phyloP scores from a whole-genome alignment of 2,888 invertebrate genomes.

The Leucoma salicis region DNA sequence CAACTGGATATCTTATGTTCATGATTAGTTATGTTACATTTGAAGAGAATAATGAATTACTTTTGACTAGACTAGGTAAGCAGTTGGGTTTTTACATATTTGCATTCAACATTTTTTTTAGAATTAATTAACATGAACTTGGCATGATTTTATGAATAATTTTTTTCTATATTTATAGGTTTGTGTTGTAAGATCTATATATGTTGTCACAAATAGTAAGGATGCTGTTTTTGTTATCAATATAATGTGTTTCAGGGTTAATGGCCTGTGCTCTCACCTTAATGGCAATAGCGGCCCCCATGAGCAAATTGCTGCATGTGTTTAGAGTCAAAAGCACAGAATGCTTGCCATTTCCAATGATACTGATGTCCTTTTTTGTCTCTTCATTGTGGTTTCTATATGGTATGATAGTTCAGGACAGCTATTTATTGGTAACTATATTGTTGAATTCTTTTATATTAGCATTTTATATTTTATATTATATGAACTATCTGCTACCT shows the following conservation, averaged over 20 bases:
- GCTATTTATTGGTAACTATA: constrained; percentile 87
- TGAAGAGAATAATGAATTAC: constrained; percentile 75
- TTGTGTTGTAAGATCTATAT: no score
- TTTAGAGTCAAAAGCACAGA: constrained; percentile 90
- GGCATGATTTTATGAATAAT: no score
- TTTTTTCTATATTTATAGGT: no score
- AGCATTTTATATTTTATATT: no score
- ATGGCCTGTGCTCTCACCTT: constrained; percentile 88
- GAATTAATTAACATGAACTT: not conserved
- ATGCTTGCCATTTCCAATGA: constrained; percentile 93
- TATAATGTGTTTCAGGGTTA: constrained; percentile 69
- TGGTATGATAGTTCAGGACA: constrained; percentile 89
- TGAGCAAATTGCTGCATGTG: constrained; percentile 91
- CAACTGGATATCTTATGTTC: constrained; percentile 75
- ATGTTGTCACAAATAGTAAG: not conserved
- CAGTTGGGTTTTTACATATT: no score
- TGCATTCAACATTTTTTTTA: no score
- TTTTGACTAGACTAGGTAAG: constrained; percentile 85
- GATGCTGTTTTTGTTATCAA: not conserved
- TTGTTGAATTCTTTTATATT: no score
- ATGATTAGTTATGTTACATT: constrained; percentile 83
- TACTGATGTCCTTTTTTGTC: constrained; percentile 91
- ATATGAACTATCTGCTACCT: no score
- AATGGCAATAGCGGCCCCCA: constrained; percentile 91
- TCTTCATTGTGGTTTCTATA: constrained; percentile 93